A percentile compares a stretch with the other conserved stretches of the same genome.
Evolutionary conservation across 2,888 invertebrate species (phyloP).

Genomic region (Gastracanthus pulcherrimus): DNA sequence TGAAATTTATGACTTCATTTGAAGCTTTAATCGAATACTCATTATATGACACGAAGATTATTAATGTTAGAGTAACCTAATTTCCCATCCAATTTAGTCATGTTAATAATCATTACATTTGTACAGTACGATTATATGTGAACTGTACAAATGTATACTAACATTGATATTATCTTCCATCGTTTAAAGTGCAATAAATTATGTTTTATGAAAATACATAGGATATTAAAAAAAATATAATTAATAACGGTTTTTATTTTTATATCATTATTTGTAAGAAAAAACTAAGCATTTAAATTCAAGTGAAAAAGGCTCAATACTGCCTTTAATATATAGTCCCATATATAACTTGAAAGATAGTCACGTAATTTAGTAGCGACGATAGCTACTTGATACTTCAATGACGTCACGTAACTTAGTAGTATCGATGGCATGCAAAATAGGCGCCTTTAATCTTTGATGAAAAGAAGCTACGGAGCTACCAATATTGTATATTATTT

Average conservation of each 20-base stretch:
- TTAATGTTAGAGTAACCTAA: too few species aligned
- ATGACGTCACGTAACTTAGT: not conserved
- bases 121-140: too few species aligned
- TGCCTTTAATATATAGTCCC: not conserved
- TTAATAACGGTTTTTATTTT: too few species aligned
- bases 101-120: too few species aligned
- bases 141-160: too few species aligned
- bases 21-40: not conserved
- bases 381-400: constrained; percentile 9
- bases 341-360: not conserved
- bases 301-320: not conserved
- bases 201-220: too few species aligned
- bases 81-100: too few species aligned
- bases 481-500: too few species aligned
- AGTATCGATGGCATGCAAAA: not conserved
- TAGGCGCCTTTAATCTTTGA: not conserved
- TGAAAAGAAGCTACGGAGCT: not conserved
- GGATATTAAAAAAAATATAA: too few species aligned
- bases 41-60: too few species aligned
- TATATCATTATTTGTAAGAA: not conserved
- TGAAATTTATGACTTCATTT: not conserved
- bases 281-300: not conserved
- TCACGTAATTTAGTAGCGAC: not conserved
- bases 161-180: too few species aligned
- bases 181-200: too few species aligned